These are phyloP conservation scores for Cantharis lateralis DNA, from an alignment of 2,888 invertebrate species.

Conservation along the genomic window DNA sequence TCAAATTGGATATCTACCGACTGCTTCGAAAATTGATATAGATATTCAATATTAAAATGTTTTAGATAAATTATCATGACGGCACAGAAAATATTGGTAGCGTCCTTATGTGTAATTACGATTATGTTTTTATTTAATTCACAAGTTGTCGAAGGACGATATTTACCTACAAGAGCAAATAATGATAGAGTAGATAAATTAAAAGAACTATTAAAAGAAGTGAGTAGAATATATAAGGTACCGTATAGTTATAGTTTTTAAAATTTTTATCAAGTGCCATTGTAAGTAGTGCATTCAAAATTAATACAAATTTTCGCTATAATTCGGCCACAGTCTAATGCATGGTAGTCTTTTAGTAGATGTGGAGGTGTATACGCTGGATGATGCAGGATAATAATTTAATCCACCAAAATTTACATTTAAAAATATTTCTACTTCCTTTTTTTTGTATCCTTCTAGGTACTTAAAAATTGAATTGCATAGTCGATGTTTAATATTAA, in stretches of 20 bases:
- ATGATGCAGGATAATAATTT: neutral
- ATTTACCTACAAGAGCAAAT: constrained; percentile 60
- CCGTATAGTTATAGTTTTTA: constrained; percentile 9
- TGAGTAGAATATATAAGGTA: constrained; percentile 48
- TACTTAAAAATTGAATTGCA: neutral
- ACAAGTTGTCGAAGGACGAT: constrained; percentile 55
- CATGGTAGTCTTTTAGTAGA: neutral
- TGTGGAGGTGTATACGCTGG: neutral
- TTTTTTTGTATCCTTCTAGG: neutral
- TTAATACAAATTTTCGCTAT: neutral
- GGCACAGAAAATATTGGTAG: constrained; percentile 23
- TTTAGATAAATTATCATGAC: constrained; percentile 22
- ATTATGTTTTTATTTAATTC: constrained; percentile 52
- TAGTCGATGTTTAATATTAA: neutral
- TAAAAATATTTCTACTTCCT: neutral
- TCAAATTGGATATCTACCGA: too few species aligned
- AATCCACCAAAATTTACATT: neutral
- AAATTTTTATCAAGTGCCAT: neutral
- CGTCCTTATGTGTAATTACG: constrained; percentile 30
- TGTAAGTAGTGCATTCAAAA: neutral
- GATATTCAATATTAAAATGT: neutral
- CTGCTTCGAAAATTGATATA: too few species aligned
- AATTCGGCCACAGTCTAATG: neutral
- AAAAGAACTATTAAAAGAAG: constrained; percentile 61
- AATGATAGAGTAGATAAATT: constrained; percentile 61